These are phyloP conservation scores for Bubalus kerabau DNA, from an alignment of 2,113 vertebrate species.

Conservation along the genomic window DNA sequence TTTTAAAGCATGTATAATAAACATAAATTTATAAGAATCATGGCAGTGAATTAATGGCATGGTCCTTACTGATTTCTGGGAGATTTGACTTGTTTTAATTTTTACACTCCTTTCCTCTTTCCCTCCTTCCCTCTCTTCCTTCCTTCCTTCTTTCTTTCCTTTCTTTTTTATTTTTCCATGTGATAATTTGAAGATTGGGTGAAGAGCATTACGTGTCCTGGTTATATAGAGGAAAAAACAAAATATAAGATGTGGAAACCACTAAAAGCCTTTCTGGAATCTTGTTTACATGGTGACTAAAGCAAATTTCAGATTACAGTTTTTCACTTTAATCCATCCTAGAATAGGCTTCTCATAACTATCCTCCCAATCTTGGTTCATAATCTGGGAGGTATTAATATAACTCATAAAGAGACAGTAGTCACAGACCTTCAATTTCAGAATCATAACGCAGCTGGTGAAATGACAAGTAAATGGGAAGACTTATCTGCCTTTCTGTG, in stretches of 20 bases:
- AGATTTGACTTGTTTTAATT: background rate
- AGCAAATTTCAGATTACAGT: background rate
- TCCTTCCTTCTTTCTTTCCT: background rate
- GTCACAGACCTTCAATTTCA: background rate
- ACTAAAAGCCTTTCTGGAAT: background rate
- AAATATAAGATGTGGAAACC: background rate
- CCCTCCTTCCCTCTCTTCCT: background rate
- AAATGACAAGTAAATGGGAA: background rate
- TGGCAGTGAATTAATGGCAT: background rate
- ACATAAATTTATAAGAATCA: background rate
- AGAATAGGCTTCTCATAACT: slow-evolving; percentile 6
- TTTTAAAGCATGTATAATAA: background rate
- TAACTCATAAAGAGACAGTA: background rate
- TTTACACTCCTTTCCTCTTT: background rate
- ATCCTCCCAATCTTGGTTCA: background rate
- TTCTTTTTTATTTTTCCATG: background rate
- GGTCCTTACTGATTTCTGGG: background rate
- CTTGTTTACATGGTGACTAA: background rate
- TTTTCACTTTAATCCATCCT: background rate
- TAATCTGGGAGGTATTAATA: background rate
- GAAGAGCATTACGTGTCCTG: background rate
- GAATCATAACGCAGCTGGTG: background rate
- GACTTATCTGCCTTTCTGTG: background rate
- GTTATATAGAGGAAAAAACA: background rate
- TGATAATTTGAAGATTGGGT: background rate